Conservation (phyloP, 2,797 vertebrate species). For the Mycteria americana region DNA sequence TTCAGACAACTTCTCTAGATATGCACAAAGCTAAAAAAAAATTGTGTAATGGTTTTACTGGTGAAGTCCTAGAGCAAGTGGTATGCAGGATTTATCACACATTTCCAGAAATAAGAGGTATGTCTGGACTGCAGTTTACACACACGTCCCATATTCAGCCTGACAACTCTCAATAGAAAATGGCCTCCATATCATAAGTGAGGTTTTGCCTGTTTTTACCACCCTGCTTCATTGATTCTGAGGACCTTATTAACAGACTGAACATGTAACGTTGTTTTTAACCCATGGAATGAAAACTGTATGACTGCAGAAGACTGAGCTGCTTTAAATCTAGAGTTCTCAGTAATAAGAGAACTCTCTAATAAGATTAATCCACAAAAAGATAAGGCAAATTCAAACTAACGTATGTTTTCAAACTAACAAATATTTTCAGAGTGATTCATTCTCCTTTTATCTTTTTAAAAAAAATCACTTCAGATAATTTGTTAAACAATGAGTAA, state of each 20-base stretch:
- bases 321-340: background rate
- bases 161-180: background rate
- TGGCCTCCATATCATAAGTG: background rate
- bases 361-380: background rate
- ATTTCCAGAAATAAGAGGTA: background rate
- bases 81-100: background rate
- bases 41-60: background rate
- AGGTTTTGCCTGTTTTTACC: background rate
- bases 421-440: background rate
- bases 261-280: background rate
- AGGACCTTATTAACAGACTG: background rate
- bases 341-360: background rate
- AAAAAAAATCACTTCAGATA: background rate
- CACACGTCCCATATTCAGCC: background rate
- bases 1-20: background rate
- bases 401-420: background rate
- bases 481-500: background rate
- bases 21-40: background rate
- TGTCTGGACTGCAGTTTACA: background rate
- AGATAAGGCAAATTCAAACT: background rate
- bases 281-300: background rate
- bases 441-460: background rate
- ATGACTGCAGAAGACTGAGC: background rate
- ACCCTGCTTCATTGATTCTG: background rate
- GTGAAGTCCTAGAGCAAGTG: background rate